A percentile compares a stretch with the other conserved stretches of the same genome.
Conservation (phyloP, 2,113 vertebrate species). For the Donacobius atricapilla region DNA sequence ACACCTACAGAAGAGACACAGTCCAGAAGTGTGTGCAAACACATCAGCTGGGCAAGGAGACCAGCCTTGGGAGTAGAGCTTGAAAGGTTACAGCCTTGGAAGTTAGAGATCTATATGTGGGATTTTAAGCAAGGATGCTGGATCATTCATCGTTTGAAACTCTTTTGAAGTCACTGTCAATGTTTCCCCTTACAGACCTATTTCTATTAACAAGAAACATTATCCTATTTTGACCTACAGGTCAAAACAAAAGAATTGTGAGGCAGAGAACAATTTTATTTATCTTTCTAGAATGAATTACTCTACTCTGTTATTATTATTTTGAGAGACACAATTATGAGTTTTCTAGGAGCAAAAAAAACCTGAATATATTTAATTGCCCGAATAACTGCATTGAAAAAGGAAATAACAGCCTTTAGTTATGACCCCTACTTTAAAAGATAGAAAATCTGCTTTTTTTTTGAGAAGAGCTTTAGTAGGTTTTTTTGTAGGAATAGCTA, state of each 20-base stretch:
- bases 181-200: not conserved
- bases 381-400: not conserved
- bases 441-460: not conserved
- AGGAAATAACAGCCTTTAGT: not conserved
- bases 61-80: not conserved
- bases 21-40: not conserved
- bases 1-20: not conserved
- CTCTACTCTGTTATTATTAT: not conserved
- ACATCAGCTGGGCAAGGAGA: not conserved
- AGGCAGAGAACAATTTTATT: not conserved
- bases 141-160: not conserved
- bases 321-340: not conserved
- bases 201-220: not conserved
- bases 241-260: not conserved
- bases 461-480: not conserved
- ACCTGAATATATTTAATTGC: not conserved
- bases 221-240: not conserved
- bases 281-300: not conserved
- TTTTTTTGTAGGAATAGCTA: too few relatives aligned
- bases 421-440: not conserved
- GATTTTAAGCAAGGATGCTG: not conserved
- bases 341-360: not conserved
- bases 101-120: not conserved
- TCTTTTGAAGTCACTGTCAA: not conserved
- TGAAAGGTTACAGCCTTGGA: not conserved